Base-by-base conservation (phyloP, 2,113 vertebrate genomes). In the Alethe castanea region DNA sequence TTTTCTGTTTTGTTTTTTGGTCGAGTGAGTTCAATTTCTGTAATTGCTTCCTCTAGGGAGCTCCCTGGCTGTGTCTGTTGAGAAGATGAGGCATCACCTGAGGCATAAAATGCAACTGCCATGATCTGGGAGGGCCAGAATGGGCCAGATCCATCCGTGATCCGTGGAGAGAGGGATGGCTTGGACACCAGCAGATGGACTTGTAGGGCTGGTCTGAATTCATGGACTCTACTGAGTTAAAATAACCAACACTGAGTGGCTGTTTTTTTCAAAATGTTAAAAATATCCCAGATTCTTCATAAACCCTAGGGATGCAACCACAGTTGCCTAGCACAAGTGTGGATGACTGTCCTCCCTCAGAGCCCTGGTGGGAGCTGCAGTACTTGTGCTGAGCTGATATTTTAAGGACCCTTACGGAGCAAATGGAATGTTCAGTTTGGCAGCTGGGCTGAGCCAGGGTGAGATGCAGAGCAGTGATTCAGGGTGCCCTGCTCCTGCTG, bases 291-390 rank as follows among this genome's bases (percentile, higher is more conserved):
- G 62, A 31, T 83, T 83, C 48, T 73, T 57, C 44, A 47, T 78
- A 64, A 87, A 88, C 80, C 52, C 3, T 12, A 72, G 64, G 79
- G 67, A 80, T 61, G 44, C 35, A 80, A 52, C 19, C 22, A 47
- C 67, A 57, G 88, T 92, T 96, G 91, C 96, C 88, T 94, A 88
- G 92, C 76, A 78, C 7, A 7, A 92, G 77, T 38, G 64, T 71
- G 80, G 91, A 78, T 90, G 86, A 66, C 88, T 88, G 82, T 94
- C 85, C 88, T 95, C 78, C 92, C 81, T 95, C 89, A 66, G 81
- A 94, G 60, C 72, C 48, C 53, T 64, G 29, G 54, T 89, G 59
- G 81, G 84, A 94, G 70, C 86, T 89, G 73, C 31, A 67, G 5
- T 67, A 14, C 45, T 95, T 5, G 1, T 59, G 45, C 42, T 15